These are phyloP conservation scores for Ursus arctos DNA, from an alignment of 2,113 vertebrate genomes.

Conservation along the genomic window DNA sequence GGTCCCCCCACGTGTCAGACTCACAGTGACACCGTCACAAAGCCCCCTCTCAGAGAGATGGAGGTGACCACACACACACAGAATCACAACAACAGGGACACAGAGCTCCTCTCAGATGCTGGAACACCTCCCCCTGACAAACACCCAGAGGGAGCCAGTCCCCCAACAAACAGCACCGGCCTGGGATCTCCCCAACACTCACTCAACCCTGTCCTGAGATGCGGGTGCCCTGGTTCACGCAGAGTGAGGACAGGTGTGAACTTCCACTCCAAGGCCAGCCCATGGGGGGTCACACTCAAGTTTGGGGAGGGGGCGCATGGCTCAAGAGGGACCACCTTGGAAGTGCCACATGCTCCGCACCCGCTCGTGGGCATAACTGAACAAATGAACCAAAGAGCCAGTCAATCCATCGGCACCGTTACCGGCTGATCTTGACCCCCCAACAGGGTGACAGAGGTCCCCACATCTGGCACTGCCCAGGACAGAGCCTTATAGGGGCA, in stretches of 20 bases:
- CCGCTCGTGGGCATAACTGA: too few species aligned
- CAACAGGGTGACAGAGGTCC: background rate
- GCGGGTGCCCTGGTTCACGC: background rate
- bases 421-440: too few species aligned
- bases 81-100: background rate
- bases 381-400: background rate
- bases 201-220: background rate
- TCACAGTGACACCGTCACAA: constrained; percentile 5
- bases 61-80: background rate
- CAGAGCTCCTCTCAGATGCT: background rate
- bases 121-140: background rate
- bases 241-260: background rate
- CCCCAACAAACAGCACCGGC: background rate
- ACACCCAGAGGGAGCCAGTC: background rate
- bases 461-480: background rate
- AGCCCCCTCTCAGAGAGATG: background rate
- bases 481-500: background rate
- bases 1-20: background rate
- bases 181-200: background rate
- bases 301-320: too few species aligned
- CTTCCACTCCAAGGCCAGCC: background rate
- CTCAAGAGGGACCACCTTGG: background rate
- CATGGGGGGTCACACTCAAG: background rate
- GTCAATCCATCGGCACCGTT: background rate
- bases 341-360: background rate